Evolutionary conservation across 2,888 invertebrate species (phyloP), one percentile per base, ranked within the genome.

Genomic region (Scaptomyza flava): DNA sequence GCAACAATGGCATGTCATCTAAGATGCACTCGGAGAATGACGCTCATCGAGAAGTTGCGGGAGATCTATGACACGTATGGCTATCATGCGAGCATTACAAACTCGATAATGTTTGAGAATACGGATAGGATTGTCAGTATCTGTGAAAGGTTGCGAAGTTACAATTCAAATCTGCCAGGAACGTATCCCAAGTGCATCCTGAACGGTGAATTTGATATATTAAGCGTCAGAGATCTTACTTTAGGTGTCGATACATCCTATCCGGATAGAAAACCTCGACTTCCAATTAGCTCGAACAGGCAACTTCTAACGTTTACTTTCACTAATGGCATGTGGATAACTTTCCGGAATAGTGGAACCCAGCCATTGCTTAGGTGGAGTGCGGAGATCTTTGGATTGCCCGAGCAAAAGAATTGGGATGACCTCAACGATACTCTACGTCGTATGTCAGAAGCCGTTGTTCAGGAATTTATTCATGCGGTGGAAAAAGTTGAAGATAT

Each of bases 311-410:
- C 98, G 4, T 98, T 99, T 91, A 95, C 94, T 4, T 98, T 99
- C 92, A 93, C 93, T 54, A 97, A 96, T 92, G 98, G 98, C 0
- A 94, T 97, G 77, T 94, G 95, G 4, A 94, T 96, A 5, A 98
- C 98, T 0, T 92, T 99, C 33, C 94, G 99, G 67, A 98, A 98
- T 1, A 98, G 98, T 91, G 98, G 99, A 36, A 99, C 98, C 0
- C 99, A 99, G 91, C 98, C 99, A 43, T 99, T 99, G 92, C 95
- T 99, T 79, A 99, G 93, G 98, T 98, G 92, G 99, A 99, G 93
- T 96, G 27, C 97, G 0, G 99, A 99, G 92, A 93, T 98, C 47
- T 95, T 96, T 75, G 95, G 96, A 45, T 89, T 93, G 48, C 95
- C 95, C 33, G 93, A 93, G 45, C 93, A 95, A 83, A 93, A 92